Base-by-base conservation (phyloP, 2,888 invertebrate genomes). In the Mimumesa dahlbomi region DNA sequence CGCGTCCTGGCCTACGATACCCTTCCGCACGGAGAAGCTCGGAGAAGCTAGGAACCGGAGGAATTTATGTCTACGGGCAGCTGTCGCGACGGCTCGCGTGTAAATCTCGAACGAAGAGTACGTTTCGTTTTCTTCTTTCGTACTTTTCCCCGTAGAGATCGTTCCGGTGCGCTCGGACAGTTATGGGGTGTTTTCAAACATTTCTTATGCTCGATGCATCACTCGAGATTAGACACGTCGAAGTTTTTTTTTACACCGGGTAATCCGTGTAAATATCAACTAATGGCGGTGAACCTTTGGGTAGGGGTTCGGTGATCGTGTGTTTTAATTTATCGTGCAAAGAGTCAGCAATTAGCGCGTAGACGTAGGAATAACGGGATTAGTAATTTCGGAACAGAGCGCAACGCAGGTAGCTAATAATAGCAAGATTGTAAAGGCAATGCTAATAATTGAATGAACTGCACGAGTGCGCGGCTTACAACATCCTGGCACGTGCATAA, bases 401-500 rank as follows among this genome's bases (percentile, higher is more conserved):
- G 4, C 4, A 13, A 48, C 34, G 31, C 54, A 36, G 54, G 58
- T 53, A 54, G 69, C 82, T 82, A 83, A 82, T 84, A 83, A 83
- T 83, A 83, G 84, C 56, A 58, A 72, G 62, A 77, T 77, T 68
- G 80, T 73, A 74, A 75, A 68, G 65, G 69, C 65, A 67, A 64
- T 75, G 67, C 68, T 61, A 73, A 78, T 78, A 81, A 82, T 79
- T 73, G 82, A 80, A 81, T 78, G 75, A 77, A 75, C 72, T 53
- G 75, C 70, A 65, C 68, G 76, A 63, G 76, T 69, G 62, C 62
- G 58, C 53, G 72, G 73, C 84, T 80, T 83, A 82, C 85, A 86
- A 88, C 88, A 87, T 88, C 88, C 88, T 88, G 88, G 87, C 87
- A 88, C 88, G 88, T 88, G 88, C 84, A 84, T 85, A 88, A 88